Conservation (phyloP, 2,797 vertebrate genomes). For the Molothrus ater region DNA sequence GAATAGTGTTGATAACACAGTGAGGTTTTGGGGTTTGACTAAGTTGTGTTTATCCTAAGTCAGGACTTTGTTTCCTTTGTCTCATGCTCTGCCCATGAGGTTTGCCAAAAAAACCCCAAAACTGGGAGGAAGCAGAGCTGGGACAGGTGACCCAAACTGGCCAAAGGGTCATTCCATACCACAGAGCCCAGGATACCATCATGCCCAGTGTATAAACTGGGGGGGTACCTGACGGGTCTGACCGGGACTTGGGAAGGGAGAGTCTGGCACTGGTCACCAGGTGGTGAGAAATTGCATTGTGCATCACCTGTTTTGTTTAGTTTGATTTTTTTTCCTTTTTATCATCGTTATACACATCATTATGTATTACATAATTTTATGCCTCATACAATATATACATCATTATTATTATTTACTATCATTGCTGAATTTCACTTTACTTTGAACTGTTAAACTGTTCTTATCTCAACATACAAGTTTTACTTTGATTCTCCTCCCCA, state of each 20-base stretch:
- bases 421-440: neutral
- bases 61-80: neutral
- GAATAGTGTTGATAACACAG: neutral
- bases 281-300: neutral
- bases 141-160: neutral
- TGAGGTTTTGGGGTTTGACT: neutral
- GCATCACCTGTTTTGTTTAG: neutral
- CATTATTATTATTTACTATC: no score
- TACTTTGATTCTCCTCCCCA: rapidly evolving
- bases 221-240: neutral
- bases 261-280: rapidly evolving
- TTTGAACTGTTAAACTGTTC: neutral
- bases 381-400: no score
- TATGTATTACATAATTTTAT: no score
- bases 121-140: neutral
- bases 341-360: no score
- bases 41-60: rapidly evolving
- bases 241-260: neutral
- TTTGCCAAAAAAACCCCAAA: neutral
- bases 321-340: neutral
- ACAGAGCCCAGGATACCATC: neutral
- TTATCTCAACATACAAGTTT: neutral
- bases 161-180: neutral
- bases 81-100: neutral
- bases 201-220: neutral